These are phyloP conservation scores for Andrena trimmerana DNA, from an alignment of 2,888 invertebrate species.

Conservation along the genomic window DNA sequence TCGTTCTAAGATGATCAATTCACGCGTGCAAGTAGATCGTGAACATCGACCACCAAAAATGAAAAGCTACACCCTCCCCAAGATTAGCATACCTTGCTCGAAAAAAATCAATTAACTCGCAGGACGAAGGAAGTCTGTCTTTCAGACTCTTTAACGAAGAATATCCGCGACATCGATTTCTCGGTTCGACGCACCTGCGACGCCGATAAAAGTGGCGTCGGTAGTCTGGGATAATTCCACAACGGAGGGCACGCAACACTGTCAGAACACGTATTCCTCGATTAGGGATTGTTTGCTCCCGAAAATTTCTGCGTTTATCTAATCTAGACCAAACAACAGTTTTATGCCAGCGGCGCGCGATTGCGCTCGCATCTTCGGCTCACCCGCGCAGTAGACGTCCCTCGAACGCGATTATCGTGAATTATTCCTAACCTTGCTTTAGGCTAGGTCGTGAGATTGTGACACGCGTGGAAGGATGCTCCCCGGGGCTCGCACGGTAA, in stretches of 20 bases:
- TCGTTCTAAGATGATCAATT: conserved; percentile 34
- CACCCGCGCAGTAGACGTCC: not conserved
- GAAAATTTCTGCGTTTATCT: conserved; percentile 7
- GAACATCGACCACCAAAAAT: conserved; percentile 7
- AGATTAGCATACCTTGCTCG: no score
- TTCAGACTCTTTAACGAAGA: not conserved
- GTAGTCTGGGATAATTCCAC: conserved; percentile 2
- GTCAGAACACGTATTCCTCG: not conserved
- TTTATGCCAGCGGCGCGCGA: not conserved
- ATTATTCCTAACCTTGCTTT: conserved; percentile 61
- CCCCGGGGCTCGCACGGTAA: conserved; percentile 55
- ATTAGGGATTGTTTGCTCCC: not conserved
- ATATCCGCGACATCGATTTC: conserved; percentile 11
- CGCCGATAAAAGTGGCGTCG: conserved; percentile 5
- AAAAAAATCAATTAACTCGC: no score
- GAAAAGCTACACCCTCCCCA: no score
- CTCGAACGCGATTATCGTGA: conserved; percentile 24
- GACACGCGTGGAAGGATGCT: conserved; percentile 54
- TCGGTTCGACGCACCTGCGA: conserved; percentile 4
- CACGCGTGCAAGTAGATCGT: conserved; percentile 4
- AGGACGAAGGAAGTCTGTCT: no score
- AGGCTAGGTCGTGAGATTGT: conserved; percentile 62
- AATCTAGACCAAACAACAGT: not conserved
- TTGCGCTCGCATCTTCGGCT: not conserved
- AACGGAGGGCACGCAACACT: conserved; percentile 3